Evolutionary conservation across 2,113 vertebrate genomes (phyloP), one percentile per base, ranked within the genome.

Genomic region (Mola mola): DNA sequence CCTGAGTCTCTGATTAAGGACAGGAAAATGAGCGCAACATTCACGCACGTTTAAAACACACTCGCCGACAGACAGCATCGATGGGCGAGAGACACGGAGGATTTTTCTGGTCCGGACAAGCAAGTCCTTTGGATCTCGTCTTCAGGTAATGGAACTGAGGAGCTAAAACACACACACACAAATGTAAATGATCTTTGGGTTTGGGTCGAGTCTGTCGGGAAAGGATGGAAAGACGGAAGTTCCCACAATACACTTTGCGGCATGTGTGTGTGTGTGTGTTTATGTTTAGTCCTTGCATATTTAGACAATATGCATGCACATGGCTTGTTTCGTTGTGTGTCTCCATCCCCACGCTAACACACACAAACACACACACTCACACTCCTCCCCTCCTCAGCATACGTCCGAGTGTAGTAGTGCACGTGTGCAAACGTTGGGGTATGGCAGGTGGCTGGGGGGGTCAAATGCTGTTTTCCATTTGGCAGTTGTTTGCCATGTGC

Each of bases 401-500:
- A 75, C 64, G 44, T 65, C 55, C 4, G 2, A n/a, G 52, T 17
- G 21, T 42, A 73, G 67, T 50, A 51, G 72, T 76, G 50, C 58
- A 48, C 42, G 57, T 55, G 52, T 75, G 72, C 76, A 70, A 64
- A 61, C 2, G 22, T 49, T 28, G 26, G 33, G 15, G 33, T 2
- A 5, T 3, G 12, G 11, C 4, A 2, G 2, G 40, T 12, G 6
- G 1, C 13, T 8, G 16, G 6, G 12, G 51, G 9, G 21, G 13
- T 91, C 83, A 92, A 26, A 92, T 67, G 67, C 74, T 85, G 81
- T 87, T 88, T 5, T 91, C 86, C 29, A 77, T 51, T 28, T 72
- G 84, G 52, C 76, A 81, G 86, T 81, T 92, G 80, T 90, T 92
- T 34, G 86, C 56, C 13, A 84, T 90, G 75, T 88, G 89, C 5